These are phyloP conservation scores for Dasypogon diadema DNA, from an alignment of 2,888 invertebrate genomes.

Conservation along the genomic window DNA sequence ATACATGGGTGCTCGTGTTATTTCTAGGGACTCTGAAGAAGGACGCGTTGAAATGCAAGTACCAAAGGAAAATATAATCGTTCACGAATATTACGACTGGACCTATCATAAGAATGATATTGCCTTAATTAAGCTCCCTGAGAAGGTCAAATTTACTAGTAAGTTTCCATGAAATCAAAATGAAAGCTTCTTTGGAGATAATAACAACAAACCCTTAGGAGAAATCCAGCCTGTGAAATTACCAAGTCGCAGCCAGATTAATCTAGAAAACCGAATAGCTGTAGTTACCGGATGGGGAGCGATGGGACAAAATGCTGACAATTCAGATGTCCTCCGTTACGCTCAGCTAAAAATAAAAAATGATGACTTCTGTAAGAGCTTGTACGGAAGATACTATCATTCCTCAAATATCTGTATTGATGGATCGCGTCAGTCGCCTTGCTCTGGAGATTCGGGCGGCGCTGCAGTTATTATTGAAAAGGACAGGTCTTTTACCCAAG, in stretches of 20 bases:
- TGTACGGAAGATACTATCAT: slow-evolving; percentile 1
- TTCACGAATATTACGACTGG: slow-evolving; percentile 44
- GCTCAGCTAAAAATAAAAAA: neutral
- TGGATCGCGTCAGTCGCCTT: slow-evolving; percentile 32
- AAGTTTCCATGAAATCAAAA: neutral
- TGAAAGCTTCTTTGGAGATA: no score
- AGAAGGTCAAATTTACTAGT: neutral
- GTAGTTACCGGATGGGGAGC: slow-evolving; percentile 27
- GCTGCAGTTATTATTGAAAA: slow-evolving; percentile 22
- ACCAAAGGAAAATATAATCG: slow-evolving; percentile 26
- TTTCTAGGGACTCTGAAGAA: slow-evolving; percentile 24
- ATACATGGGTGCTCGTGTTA: slow-evolving; percentile 34
- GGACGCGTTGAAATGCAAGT: slow-evolving; percentile 23
- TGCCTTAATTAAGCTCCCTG: slow-evolving; percentile 44
- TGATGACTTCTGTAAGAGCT: neutral
- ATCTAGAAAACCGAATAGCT: neutral
- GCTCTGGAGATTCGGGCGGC: slow-evolving; percentile 53
- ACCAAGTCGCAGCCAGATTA: neutral
- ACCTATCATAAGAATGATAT: slow-evolving; percentile 30
- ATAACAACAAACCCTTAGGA: neutral
- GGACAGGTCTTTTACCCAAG: neutral
- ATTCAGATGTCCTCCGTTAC: neutral
- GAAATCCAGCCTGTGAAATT: slow-evolving; percentile 20
- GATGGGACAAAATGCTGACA: slow-evolving; percentile 3
- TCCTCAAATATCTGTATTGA: slow-evolving; percentile 39